Base-by-base conservation (phyloP, 1,140 invertebrate genomes). In the Eumeta japonica region DNA sequence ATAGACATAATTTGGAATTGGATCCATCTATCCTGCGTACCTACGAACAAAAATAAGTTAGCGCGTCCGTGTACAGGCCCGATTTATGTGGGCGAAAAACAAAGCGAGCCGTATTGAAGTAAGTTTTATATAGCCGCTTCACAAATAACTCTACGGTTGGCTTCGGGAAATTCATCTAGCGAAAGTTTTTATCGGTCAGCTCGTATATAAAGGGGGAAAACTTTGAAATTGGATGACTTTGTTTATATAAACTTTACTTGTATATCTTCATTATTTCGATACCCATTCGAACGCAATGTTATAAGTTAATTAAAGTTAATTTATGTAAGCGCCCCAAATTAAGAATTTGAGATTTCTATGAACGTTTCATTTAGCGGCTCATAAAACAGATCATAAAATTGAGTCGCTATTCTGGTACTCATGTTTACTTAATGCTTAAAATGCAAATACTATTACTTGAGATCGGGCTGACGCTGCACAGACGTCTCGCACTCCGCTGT, bases 1-100 rank as follows among this genome's bases (percentile, higher is more conserved):
- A 73, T 68, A 71, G 64, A 75, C 66, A 75, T 77, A 76, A 75
- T 75, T 77, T 75, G 68, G 72, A 77, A 77, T 77, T 77, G 75
- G 75, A 77, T 77, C 64, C 72, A 76, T 77, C 70, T 74, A 76
- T 76, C 72, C 66, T 58, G 34, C 46, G 62, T 55, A 59, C 57
- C 50, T 62, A 48, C 54, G 61, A 61, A 68, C 66, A 66, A 63
- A 67, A 70, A 74, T 74, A 71, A 68, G 62, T 67, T 65, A 62
- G 54, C 55, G 53, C 45, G 49, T 37, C 48, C 54, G 55, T 16
- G 31, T 33, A 14, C 56, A 46, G 10, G 43, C 27, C 43, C 51
- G 59, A 67, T 68, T 72, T 72, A 66, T 65, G 53, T 56, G 45
- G 41, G 52, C 51, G 53, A 62, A 62, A 29, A 66, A 64, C 56